Base-by-base conservation (phyloP, 1,140 invertebrate genomes). In the Microplitis mediator region DNA sequence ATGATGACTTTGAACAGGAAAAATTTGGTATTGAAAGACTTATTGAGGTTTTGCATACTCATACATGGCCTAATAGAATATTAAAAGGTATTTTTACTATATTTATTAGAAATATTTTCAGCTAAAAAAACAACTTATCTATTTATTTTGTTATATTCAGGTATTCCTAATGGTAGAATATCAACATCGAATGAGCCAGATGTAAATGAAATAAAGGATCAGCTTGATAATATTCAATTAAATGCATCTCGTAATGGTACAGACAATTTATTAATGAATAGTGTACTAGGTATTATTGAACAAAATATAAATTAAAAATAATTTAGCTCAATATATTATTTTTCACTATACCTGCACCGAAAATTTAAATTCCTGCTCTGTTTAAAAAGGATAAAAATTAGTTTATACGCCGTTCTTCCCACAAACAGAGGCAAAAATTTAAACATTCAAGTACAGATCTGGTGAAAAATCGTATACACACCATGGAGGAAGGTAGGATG, bases 21-120 rank as follows among this genome's bases (percentile, higher is more conserved):
- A 91, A 90, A 76, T 89, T 89, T 77, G 93, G 93, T 31, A 89
- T 93, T 13, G 89, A 91, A 11, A 89, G 94, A 84, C 89, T 95
- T n/a, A 86, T 91, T 23, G 92, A 94, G 88, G 92, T 92, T 74
- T 83, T 95, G 34, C 89, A 94, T 83, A 91, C 93, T 72, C 92
- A 95, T 82, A 89, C 89, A 51, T 95, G 94, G 94, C 89, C 93
- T 58, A 94, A 94, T 82, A 86, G 95, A 54, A 83, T 82, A 54
- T 87, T 93, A 78, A 94, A 94, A 90, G 88, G 91, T 90, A 35
- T 34, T 23, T 23, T 2, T 23, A 11, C 4, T 35, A 68, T 32
- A 39, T 60, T 35, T 62, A 32, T 50, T 39, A 50, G 31, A 34
- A 0, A 8, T 45, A 31, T 54, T 9, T 45, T 45, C 6, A 45